These are phyloP conservation scores for Pocillopora damicornis DNA, from an alignment of 64 coral and sea anemone species.

Conservation along the genomic window DNA sequence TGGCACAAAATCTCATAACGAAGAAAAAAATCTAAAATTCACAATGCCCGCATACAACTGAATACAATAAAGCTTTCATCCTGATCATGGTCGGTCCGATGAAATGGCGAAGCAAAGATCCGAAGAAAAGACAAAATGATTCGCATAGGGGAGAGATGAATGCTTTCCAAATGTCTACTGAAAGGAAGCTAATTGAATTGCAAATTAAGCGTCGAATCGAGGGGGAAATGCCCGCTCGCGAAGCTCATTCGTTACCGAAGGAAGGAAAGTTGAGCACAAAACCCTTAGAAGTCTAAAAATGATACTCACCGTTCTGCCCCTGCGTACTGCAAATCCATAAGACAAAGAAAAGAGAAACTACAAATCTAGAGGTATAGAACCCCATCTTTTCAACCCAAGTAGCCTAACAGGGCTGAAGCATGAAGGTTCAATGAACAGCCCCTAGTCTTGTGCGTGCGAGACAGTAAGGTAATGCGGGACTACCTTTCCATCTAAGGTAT, in stretches of 20 bases:
- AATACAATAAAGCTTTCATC: constrained; percentile 41
- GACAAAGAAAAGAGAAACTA: constrained; percentile 9
- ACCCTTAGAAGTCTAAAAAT: not conserved
- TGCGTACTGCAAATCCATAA: constrained; percentile 40
- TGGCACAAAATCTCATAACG: not conserved
- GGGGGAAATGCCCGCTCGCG: not conserved
- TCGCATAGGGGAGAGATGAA: not conserved
- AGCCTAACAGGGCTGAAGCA: constrained; percentile 59
- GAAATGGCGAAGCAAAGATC: not conserved
- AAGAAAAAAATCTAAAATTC: not conserved
- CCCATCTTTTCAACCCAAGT: constrained; percentile 74
- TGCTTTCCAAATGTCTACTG: not conserved
- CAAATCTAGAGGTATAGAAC: constrained; percentile 50
- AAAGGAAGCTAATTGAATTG: not conserved
- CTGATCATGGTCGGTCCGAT: not conserved
- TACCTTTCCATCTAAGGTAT: constrained; percentile 13
- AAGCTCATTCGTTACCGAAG: not conserved
- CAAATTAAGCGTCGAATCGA: not conserved
- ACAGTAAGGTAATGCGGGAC: constrained; percentile 41
- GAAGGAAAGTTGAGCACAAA: not conserved
- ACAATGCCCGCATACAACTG: not conserved
- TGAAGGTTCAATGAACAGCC: constrained; percentile 53
- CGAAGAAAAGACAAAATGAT: not conserved
- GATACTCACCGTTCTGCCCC: constrained; percentile 12
- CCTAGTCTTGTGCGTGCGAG: constrained; percentile 50